phyloP scores from a whole-genome alignment of 2,113 vertebrate species.

The Columba janthina region DNA sequence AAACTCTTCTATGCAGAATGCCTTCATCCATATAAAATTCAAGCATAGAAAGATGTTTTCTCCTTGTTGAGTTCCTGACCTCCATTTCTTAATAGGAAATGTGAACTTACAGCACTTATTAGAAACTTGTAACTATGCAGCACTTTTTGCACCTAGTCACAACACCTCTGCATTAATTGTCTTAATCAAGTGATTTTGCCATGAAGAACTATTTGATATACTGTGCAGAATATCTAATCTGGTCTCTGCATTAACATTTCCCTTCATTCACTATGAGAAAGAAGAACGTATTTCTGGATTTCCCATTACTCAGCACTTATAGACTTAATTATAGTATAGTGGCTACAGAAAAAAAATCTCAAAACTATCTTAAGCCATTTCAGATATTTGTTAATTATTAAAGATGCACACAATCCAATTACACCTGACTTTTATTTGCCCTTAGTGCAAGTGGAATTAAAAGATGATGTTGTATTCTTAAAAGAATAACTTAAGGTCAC shows the following conservation, averaged over 20 bases:
- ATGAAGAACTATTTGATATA: neutral
- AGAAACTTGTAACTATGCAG: neutral
- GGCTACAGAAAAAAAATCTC: neutral
- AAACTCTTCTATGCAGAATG: neutral
- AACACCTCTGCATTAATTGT: neutral
- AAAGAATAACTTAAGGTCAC: neutral
- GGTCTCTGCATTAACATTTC: neutral
- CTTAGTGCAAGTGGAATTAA: neutral
- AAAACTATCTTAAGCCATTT: neutral
- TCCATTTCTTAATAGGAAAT: neutral
- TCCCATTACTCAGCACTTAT: neutral
- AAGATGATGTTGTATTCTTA: neutral
- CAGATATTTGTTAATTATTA: neutral
- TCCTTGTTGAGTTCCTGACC: neutral
- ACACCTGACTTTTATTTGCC: neutral
- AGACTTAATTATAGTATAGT: neutral
- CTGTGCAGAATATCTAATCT: neutral
- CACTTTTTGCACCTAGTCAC: neutral
- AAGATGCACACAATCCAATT: neutral
- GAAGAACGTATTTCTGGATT: neutral
- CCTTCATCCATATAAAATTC: neutral
- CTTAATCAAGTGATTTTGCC: neutral
- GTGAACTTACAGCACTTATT: neutral
- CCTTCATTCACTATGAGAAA: neutral
- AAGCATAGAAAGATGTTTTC: neutral